A percentile compares a stretch with the other conserved stretches of the same genome.
Conservation (phyloP, 1,140 invertebrate genomes). For the Sesamia nonagrioides region DNA sequence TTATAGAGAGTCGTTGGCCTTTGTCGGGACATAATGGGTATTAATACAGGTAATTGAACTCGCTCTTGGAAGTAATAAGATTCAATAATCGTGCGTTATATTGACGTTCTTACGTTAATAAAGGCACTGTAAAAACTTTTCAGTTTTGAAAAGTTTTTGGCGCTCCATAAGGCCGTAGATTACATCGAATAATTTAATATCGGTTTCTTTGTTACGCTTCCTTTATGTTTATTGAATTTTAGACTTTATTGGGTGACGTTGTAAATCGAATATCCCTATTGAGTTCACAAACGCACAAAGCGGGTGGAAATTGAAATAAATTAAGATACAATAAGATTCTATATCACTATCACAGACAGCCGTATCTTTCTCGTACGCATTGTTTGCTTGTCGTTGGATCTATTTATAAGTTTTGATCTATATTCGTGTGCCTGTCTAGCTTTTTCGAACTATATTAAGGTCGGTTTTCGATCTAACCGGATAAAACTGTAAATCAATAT, state of each 20-base stretch:
- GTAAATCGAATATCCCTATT: background rate
- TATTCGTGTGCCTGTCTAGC: background rate
- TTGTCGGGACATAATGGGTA: background rate
- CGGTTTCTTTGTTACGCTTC: background rate
- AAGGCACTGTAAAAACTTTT: background rate
- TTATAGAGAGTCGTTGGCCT: background rate
- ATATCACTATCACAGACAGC: background rate
- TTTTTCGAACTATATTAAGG: no score
- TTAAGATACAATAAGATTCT: constrained; percentile 1
- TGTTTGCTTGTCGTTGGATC: background rate
- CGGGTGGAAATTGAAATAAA: background rate
- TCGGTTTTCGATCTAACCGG: no score
- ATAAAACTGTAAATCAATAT: no score
- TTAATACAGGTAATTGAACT: constrained; percentile 4
- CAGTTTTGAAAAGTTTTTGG: background rate
- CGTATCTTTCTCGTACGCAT: background rate
- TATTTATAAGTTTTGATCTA: background rate
- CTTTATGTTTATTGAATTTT: background rate
- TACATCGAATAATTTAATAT: background rate
- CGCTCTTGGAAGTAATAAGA: background rate
- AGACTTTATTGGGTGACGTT: background rate
- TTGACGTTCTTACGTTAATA: background rate
- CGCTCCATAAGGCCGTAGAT: background rate
- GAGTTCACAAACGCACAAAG: background rate
- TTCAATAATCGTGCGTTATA: background rate